Conservation (phyloP, 2,113 vertebrate genomes). For the Panthera leo region DNA sequence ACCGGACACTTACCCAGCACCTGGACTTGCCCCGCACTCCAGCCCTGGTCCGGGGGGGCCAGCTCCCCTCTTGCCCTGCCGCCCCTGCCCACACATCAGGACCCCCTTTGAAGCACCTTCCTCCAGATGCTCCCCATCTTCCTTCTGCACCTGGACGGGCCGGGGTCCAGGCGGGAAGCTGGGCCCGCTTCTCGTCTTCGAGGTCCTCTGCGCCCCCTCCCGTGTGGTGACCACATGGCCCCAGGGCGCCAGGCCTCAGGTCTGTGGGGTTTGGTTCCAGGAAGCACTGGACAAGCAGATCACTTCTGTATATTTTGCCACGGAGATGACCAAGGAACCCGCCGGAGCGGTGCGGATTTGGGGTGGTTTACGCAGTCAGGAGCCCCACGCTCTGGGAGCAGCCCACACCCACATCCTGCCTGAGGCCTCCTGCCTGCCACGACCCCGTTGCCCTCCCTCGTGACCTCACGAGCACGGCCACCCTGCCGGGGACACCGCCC, state of each 20-base stretch:
- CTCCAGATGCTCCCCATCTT: not conserved
- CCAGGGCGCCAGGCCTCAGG: not conserved
- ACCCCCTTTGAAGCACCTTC: not conserved
- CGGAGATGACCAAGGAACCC: accelerated
- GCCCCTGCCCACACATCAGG: not conserved
- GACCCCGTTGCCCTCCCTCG: not conserved
- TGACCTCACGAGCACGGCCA: not conserved
- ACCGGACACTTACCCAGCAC: no score
- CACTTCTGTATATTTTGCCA: not conserved
- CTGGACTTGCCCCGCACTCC: not conserved
- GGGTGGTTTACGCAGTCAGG: not conserved
- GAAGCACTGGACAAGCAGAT: not conserved
- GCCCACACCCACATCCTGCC: not conserved
- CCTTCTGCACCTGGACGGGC: accelerated
- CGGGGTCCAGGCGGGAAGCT: not conserved
- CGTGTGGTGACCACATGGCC: not conserved
- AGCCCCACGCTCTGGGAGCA: not conserved
- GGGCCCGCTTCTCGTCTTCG: not conserved
- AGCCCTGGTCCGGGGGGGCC: not conserved
- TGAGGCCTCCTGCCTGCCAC: not conserved
- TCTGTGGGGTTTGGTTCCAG: not conserved
- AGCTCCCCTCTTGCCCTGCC: no score
- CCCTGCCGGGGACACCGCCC: accelerated
- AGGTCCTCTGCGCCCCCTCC: not conserved
- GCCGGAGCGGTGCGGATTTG: no score